Evolutionary conservation across 2,888 invertebrate species (phyloP), one percentile per base, ranked within the genome.

Genomic region (Meganola albula): DNA sequence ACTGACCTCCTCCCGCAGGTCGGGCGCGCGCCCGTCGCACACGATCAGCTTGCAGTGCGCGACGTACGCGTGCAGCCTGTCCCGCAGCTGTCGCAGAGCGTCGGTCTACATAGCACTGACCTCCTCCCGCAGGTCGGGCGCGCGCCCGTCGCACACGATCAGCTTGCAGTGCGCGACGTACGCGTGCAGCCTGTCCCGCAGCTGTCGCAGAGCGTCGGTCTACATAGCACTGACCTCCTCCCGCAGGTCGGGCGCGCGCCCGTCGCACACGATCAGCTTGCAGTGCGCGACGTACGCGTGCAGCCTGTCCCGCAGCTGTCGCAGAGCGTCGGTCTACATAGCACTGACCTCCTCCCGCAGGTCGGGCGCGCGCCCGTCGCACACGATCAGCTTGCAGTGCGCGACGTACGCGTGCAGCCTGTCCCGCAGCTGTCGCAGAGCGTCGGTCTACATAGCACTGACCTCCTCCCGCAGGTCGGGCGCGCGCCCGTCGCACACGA

Each of bases 151-250:
- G 4, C 4, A 4, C 16, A 16, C 16, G 41, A 58, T 51, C 38
- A 26, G 91, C 90, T 42, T 31, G 59, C 93, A 90, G 27, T 90
- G 88, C 43, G 89, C 88, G 80, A 95, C 90, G 69, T 96, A 94
- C 27, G 90, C 89, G 44, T 90, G 89, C 16, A 16, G 16, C 4
- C 16, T 4, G 4, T 4, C 6, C 4, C 16, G 16, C 16, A 16
- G 16, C 16, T 16, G 4, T 4, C 16, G 4, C 16, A 16, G 4
- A 4, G 16, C 16, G 16, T 16, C 16, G 16, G 4, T 16, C 4
- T 16, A 16, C 16, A 16, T 6, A 16, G 6, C 16, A 16, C 16
- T 53, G 64, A 91, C 92, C 80, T 94, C 93, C 74, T 94, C 94
- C 54, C 91, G 90, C 44, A 93, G 90, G 40, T 88, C 82, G 27